These are phyloP conservation scores for Leptinotarsa defecta DNA, from an alignment of 1,140 invertebrate species.

Conservation along the genomic window DNA sequence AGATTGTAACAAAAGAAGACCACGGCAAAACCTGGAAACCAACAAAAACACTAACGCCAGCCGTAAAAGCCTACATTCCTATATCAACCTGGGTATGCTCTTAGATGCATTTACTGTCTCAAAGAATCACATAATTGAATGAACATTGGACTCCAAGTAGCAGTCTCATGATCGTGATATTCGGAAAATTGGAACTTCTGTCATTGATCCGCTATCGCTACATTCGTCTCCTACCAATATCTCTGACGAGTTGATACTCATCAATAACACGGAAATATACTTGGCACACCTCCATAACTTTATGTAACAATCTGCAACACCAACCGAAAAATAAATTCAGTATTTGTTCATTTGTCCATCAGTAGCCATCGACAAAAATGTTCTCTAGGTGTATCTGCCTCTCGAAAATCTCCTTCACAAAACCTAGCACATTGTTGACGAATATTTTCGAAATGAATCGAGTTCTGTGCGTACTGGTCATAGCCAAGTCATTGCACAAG, in stretches of 20 bases:
- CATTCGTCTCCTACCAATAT: too few species aligned
- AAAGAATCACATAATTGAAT: too few species aligned
- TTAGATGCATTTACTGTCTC: too few species aligned
- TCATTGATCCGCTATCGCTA: background rate
- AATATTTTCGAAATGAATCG: constrained; percentile 39
- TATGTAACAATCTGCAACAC: constrained; percentile 2
- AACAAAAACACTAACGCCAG: too few species aligned
- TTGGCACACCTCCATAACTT: constrained; percentile 10
- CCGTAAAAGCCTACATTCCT: too few species aligned
- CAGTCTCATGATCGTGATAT: too few species aligned
- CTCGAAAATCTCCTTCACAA: constrained; percentile 18
- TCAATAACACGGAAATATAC: constrained; percentile 13
- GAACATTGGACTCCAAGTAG: too few species aligned
- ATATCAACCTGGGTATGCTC: too few species aligned
- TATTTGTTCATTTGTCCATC: constrained; percentile 20
- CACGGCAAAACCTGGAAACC: too few species aligned
- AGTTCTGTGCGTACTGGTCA: constrained; percentile 34
- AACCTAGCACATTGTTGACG: constrained; percentile 10
- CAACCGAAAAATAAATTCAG: constrained; percentile 15
- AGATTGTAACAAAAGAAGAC: too few species aligned
- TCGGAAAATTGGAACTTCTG: too few species aligned
- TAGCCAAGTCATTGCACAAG: constrained; percentile 33
- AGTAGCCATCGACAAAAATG: constrained; percentile 26
- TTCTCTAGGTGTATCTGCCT: constrained; percentile 32
- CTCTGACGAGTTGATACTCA: background rate